A percentile compares a stretch with the other conserved stretches of the same genome.
phyloP scores from a whole-genome alignment of 2,113 vertebrate genomes.

The Lichenostomus cassidix region DNA sequence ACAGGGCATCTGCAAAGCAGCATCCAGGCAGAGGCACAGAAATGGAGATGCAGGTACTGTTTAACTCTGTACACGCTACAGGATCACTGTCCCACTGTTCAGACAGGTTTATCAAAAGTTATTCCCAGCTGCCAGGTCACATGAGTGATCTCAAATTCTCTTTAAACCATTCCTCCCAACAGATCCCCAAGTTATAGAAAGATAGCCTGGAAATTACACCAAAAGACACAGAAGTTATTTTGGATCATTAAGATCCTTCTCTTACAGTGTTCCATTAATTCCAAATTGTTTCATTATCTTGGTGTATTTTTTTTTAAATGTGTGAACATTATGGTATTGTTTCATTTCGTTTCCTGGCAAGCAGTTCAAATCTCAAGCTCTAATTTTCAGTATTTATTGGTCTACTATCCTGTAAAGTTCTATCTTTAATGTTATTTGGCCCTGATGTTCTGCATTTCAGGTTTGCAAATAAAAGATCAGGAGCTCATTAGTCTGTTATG shows the following conservation, averaged over 20 bases:
- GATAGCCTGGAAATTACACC: background rate
- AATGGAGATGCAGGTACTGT: background rate
- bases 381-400: background rate
- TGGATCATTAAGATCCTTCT: background rate
- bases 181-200: background rate
- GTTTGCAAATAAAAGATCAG: background rate
- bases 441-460: background rate
- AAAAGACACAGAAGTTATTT: background rate
- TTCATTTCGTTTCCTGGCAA: background rate
- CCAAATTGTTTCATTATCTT: slow-evolving; percentile 30
- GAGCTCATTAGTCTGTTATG: background rate
- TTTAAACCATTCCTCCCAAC: background rate
- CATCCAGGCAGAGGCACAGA: background rate
- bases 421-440: background rate
- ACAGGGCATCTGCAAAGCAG: background rate
- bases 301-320: background rate
- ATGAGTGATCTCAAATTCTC: background rate
- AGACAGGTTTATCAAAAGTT: background rate
- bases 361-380: background rate
- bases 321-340: background rate
- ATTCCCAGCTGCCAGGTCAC: background rate
- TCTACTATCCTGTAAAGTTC: background rate
- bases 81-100: background rate
- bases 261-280: background rate
- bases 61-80: background rate